Evolutionary conservation across 2,113 vertebrate species (phyloP), one percentile per base, ranked within the genome.

Genomic region (Protomyctophum bolini): DNA sequence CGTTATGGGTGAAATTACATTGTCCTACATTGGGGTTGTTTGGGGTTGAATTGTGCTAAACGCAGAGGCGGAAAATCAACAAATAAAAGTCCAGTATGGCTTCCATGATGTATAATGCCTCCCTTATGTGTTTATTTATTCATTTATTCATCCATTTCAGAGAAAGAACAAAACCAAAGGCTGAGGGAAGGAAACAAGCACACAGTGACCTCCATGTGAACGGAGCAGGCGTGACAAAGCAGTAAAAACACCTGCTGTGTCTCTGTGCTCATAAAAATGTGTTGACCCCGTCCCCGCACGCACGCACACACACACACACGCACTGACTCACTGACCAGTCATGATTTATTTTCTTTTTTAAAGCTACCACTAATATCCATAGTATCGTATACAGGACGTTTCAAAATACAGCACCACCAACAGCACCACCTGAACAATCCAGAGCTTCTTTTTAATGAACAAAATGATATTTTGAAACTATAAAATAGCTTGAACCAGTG

Each of bases 141-240:
- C 72, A 0, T 81, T 73, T 9, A 41, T 33, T 33, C 33, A 33
- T 65, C 81, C 83, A 28, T 41, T 41, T 41, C 86, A 97, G 95
- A 69, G 91, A 92, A 79, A 94, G 92, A 72, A 50, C 62, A 4
- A 81, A 75, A 3, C 75, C 52, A 68, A 86, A 65, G 70, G 46
- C 83, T 55, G 75, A 74, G 1, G 70, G 12, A 11, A 78, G 76
- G 76, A 60, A 66, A 33, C 55, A 56, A 63, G 21, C 21, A 2
- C 15, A 33, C 69, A 86, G 92, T 73, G 68, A 85, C 8, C 90
- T 92, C 8, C 92, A 55, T 12, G 68, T 90, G 75, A 92, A 90
- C 84, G 90, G 84, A 70, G 92, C 85, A 0, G 82, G 85, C 79
- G 76, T 90, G 64, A 88, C 84, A 86, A 91, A 84, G 50, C 81